A percentile compares a stretch with the other conserved stretches of the same genome.
phyloP scores from a whole-genome alignment of 2,797 vertebrate genomes.

The Acanthis flammea region DNA sequence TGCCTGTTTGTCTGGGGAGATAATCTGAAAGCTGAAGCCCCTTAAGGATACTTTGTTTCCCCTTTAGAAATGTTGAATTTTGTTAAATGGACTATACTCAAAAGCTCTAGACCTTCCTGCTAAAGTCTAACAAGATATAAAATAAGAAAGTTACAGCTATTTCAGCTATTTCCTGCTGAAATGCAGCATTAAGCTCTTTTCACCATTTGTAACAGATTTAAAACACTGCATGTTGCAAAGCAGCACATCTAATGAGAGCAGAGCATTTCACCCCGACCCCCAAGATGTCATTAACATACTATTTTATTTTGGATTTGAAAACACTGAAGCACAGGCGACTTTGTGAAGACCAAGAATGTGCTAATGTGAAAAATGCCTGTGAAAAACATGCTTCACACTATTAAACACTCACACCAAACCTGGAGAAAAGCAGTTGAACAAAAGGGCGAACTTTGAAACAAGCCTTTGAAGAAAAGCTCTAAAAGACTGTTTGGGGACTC shows the following conservation, averaged over 20 bases:
- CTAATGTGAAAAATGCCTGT: not conserved
- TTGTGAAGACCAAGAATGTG: not conserved
- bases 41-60: not conserved
- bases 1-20: not conserved
- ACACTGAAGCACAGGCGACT: not conserved
- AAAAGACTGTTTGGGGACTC: not conserved
- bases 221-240: not conserved
- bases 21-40: not conserved
- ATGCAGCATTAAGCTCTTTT: not conserved
- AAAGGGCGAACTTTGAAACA: not conserved
- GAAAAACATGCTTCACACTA: not conserved
- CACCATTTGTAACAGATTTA: not conserved
- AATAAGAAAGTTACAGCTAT: not conserved
- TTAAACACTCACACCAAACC: not conserved
- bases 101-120: not conserved
- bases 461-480: not conserved
- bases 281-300: not conserved
- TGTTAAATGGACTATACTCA: not conserved
- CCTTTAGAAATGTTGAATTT: not conserved
- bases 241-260: not conserved
- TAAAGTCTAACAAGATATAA: not conserved
- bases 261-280: not conserved
- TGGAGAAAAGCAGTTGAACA: not conserved
- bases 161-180: not conserved
- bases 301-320: not conserved